Evolutionary conservation across 1,140 invertebrate genomes (phyloP).

Genomic region (Plectus sambesii): DNA sequence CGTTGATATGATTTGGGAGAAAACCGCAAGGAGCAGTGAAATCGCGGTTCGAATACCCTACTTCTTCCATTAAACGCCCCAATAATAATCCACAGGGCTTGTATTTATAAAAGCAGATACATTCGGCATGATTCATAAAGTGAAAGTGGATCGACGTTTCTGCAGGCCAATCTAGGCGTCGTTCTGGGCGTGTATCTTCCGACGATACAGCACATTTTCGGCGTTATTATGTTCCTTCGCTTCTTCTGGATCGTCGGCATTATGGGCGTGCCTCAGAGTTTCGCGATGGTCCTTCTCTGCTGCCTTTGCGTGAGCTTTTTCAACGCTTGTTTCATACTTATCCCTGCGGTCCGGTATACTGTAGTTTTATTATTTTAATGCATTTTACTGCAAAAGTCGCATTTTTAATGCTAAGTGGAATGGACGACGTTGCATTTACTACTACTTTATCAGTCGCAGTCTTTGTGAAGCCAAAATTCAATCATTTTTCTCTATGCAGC

Average conservation of each 20-base stretch:
- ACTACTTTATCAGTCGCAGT: too few relatives aligned
- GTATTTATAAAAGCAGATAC: slow-evolving; percentile 7
- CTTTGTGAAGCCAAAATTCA: too few relatives aligned
- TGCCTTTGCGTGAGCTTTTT: slow-evolving; percentile 53
- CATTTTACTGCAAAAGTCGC: too few relatives aligned
- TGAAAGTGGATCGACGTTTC: slow-evolving; percentile 14
- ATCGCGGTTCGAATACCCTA: too few relatives aligned
- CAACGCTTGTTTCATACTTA: too few relatives aligned
- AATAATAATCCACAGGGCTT: slow-evolving; percentile 17
- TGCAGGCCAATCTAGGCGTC: slow-evolving; percentile 62
- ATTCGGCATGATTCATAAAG: slow-evolving; percentile 9
- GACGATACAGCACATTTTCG: slow-evolving; percentile 98
- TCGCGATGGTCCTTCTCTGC: slow-evolving; percentile 86
- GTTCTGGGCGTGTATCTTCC: slow-evolving; percentile 93
- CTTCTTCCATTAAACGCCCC: too few relatives aligned
- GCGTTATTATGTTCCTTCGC: slow-evolving; percentile 96
- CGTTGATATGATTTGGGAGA: too few relatives aligned
- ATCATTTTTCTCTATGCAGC: too few relatives aligned
- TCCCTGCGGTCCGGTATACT: too few relatives aligned
- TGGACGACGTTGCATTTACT: too few relatives aligned
- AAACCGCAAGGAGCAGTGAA: too few relatives aligned
- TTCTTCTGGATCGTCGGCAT: slow-evolving; percentile 97
- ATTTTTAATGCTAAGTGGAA: too few relatives aligned
- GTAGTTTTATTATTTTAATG: slow-evolving; percentile 5
- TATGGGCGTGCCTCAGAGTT: slow-evolving; percentile 80